Percentiles rank a stretch among this genome's conserved stretches.
Evolutionary conservation across 2,888 invertebrate species (phyloP).

Genomic region (Pterobdella sp.): DNA sequence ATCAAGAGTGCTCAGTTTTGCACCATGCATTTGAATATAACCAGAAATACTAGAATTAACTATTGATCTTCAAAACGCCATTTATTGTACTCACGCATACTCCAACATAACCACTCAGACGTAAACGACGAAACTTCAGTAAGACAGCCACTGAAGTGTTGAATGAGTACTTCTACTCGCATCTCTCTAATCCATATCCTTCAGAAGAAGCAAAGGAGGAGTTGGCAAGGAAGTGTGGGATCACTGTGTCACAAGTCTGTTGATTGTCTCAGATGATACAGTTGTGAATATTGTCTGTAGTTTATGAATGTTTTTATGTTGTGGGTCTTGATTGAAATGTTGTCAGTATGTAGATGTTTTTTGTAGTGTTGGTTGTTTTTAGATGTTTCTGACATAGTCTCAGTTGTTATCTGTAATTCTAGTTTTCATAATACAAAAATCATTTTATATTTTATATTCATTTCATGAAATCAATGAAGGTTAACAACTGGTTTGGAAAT

Average conservation of each 20-base stretch:
- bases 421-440: no score
- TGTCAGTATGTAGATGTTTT: not conserved
- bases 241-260: slow-evolving; percentile 83
- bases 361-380: not conserved
- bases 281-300: not conserved
- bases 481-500: slow-evolving; percentile 91
- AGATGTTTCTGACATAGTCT: not conserved
- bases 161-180: slow-evolving; percentile 99
- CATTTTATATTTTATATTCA: no score
- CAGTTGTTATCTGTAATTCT: no score
- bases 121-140: slow-evolving; percentile 94
- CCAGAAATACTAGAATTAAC: not conserved
- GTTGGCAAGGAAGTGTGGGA: slow-evolving; percentile 94
- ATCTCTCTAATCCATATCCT: slow-evolving; percentile 97
- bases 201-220: slow-evolving; percentile 99
- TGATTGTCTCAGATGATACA: not conserved
- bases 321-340: not conserved
- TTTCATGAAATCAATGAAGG: slow-evolving; percentile 14
- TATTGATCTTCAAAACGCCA: not conserved
- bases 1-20: no score
- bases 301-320: not conserved
- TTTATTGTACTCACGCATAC: not conserved
- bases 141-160: slow-evolving; percentile 98
- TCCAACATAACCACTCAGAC: slow-evolving; percentile 45
- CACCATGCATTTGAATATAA: not conserved